Evolutionary conservation across 2,113 vertebrate species (phyloP), one percentile per base, ranked within the genome.

Genomic region (Haemorhous mexicanus): DNA sequence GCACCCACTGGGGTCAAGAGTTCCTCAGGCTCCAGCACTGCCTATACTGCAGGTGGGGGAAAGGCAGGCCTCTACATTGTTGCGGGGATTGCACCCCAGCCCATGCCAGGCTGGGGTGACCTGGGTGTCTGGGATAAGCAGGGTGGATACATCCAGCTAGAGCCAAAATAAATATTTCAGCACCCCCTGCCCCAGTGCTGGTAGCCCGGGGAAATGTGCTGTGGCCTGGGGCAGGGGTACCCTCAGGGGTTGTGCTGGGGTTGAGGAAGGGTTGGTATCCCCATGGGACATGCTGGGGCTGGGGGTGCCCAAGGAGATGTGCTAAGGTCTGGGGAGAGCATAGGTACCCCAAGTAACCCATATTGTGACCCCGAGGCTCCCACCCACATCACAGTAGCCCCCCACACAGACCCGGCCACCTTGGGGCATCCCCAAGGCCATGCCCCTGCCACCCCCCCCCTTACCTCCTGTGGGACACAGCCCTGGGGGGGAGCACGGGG

Each of bases 281-380:
- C 39, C 46, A 28, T 3, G 16, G 52, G 37, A 47, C 6, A 2
- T 41, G 14, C 20, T n/a, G 16, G 15, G 9, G 9, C 10, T 26
- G 27, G 7, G 28, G 20, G 12, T 14, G 59, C 37, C 62, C 20
- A 20, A 67, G 24, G 20, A 39, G 7, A 56, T 28, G 22, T 49
- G 49, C 43, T 70, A 55, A n/a, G 30, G 21, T 35, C 30, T 63
- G 55, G 15, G 13, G 11, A 53, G 15, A 26, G 18, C 3, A 2
- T 7, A 49, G 13, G 28, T 35, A 28, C 10, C 5, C n/a, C 23
- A 24, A 22, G 8, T n/a, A 59, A 53, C 46, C 52, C 11, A 4
- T 20, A 5, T 59, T 1, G 0, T 14, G 37, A 56, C 26, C 44
- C 32, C 1, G 0, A 43, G 13, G 22, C 21, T 61, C 53, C 35